phyloP scores from a whole-genome alignment of 1,140 invertebrate genomes.

The Teleogryllus occipitalis region DNA sequence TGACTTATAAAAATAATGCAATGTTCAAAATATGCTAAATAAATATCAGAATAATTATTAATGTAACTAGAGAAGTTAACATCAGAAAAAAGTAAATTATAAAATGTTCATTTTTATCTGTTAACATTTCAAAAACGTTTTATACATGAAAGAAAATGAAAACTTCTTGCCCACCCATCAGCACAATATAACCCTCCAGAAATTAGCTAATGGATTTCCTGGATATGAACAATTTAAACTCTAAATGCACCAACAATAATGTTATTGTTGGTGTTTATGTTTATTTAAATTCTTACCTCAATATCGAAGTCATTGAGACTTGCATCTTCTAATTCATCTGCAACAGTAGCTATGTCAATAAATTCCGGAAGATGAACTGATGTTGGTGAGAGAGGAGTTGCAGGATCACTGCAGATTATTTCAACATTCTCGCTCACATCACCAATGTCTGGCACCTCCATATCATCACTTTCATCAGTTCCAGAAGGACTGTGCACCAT shows the following conservation, averaged over 20 bases:
- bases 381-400: slow-evolving; percentile 29
- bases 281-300: slow-evolving; percentile 29
- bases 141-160: neutral
- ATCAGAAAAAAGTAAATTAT: too few species aligned
- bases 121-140: too few species aligned
- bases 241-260: neutral
- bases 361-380: slow-evolving; percentile 30
- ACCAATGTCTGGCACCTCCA: slow-evolving; percentile 33
- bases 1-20: too few species aligned
- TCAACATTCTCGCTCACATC: slow-evolving; percentile 27
- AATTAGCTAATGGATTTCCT: neutral
- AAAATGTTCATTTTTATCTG: too few species aligned
- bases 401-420: slow-evolving; percentile 38
- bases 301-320: slow-evolving; percentile 29
- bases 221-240: neutral
- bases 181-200: neutral
- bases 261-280: neutral
- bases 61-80: too few species aligned
- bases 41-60: too few species aligned
- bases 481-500: slow-evolving; percentile 42
- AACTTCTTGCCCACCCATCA: neutral
- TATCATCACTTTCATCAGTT: slow-evolving; percentile 36
- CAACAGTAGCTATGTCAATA: slow-evolving; percentile 33
- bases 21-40: too few species aligned
- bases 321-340: slow-evolving; percentile 28